phyloP scores from a whole-genome alignment of 1,140 invertebrate species.

The Philopotamus ludificatus region DNA sequence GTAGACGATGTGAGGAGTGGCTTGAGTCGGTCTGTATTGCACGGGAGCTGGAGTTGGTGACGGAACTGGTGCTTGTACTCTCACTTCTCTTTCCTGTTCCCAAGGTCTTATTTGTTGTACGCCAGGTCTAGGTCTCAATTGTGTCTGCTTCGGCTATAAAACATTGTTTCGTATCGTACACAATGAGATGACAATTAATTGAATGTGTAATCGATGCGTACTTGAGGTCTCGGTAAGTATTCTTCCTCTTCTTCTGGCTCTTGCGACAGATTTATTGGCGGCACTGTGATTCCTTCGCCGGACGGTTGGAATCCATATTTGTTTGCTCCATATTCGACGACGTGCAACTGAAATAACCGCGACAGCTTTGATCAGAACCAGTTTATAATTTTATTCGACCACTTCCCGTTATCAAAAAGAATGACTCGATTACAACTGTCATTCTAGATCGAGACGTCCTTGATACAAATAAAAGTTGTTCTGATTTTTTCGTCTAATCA shows the following conservation, averaged over 20 bases:
- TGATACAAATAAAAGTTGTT: constrained; percentile 6
- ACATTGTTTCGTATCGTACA: background rate
- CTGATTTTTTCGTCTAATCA: background rate
- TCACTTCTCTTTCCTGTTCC: background rate
- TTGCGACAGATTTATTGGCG: constrained; percentile 74
- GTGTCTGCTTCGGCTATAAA: background rate
- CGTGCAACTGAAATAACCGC: constrained; percentile 63
- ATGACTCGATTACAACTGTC: too few species aligned
- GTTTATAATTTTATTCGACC: background rate
- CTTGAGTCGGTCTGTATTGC: constrained; percentile 4
- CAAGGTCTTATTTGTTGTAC: background rate
- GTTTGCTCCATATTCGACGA: constrained; percentile 86
- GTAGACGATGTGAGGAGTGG: constrained; percentile 27
- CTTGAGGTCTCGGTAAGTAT: constrained; percentile 42
- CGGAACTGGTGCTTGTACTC: background rate
- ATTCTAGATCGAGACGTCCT: background rate
- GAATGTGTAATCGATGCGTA: too few species aligned
- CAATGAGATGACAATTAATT: too few species aligned
- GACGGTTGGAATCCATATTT: constrained; percentile 82
- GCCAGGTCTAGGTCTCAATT: background rate
- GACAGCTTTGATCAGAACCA: too few species aligned
- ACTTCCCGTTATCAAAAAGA: background rate
- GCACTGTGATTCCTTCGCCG: constrained; percentile 82
- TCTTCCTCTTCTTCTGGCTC: constrained; percentile 53
- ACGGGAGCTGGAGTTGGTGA: constrained; percentile 34